Evolutionary conservation across 2,888 invertebrate species (phyloP).

Genomic region (Ephialtes manifestator): DNA sequence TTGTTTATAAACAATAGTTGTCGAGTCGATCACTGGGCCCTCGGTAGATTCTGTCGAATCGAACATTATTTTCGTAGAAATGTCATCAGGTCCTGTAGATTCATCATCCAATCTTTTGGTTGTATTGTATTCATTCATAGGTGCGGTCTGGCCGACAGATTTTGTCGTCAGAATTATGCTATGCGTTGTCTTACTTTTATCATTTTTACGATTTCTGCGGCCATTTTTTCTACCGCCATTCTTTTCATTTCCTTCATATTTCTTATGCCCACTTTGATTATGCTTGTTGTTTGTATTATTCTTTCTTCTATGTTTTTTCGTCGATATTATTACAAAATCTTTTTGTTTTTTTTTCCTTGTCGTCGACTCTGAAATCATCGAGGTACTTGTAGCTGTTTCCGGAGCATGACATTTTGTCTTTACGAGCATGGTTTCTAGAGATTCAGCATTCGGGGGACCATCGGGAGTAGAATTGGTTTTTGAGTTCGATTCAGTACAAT

Average conservation of each 20-base stretch:
- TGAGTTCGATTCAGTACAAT: background rate
- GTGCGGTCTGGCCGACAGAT: background rate
- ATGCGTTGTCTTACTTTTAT: slow-evolving; percentile 49
- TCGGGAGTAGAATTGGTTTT: slow-evolving; percentile 10
- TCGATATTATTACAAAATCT: too few species aligned
- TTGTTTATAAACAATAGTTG: slow-evolving; percentile 2
- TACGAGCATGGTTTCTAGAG: slow-evolving; percentile 1
- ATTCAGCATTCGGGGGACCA: slow-evolving; percentile 39
- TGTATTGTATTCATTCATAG: background rate
- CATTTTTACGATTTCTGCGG: slow-evolving; percentile 33
- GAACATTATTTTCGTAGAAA: background rate
- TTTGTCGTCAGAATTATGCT: slow-evolving; percentile 1
- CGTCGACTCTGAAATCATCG: background rate
- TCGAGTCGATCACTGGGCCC: background rate
- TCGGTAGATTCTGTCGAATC: background rate
- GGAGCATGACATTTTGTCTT: slow-evolving; percentile 39
- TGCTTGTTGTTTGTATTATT: slow-evolving; percentile 35
- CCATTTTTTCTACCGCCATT: slow-evolving; percentile 43
- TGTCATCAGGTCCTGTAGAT: background rate
- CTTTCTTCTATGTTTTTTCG: too few species aligned
- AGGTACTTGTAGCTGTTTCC: background rate
- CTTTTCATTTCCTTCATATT: slow-evolving; percentile 32
- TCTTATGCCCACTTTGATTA: slow-evolving; percentile 35
- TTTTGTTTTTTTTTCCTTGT: slow-evolving; percentile 18
- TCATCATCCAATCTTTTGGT: background rate